These are phyloP conservation scores for Dipodomys ordii DNA, from an alignment of 2,113 vertebrate species.

Conservation along the genomic window DNA sequence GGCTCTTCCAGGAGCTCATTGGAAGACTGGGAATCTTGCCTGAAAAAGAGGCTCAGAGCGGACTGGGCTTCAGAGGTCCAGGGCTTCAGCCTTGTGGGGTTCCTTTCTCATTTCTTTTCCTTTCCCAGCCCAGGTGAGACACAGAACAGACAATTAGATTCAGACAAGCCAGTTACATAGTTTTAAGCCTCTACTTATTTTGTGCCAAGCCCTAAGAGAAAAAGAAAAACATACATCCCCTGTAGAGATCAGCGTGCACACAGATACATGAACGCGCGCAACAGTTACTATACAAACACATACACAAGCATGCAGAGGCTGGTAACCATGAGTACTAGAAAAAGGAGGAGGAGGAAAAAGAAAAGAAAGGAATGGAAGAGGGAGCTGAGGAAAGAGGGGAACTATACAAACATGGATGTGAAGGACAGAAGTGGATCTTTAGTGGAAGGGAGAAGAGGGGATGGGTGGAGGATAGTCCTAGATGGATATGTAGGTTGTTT, in stretches of 20 bases:
- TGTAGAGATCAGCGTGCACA: background rate
- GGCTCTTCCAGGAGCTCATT: background rate
- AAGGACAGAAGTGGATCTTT: background rate
- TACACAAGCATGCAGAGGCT: background rate
- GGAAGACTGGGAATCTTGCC: background rate
- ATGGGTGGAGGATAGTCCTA: background rate
- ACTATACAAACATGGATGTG: background rate
- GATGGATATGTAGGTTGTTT: background rate
- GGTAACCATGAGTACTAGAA: background rate
- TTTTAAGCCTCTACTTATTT: background rate
- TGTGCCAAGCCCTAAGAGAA: background rate
- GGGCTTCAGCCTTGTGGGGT: background rate
- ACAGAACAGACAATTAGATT: background rate
- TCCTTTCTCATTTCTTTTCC: background rate
- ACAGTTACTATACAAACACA: background rate
- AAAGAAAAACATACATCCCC: background rate
- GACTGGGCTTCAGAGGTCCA: background rate
- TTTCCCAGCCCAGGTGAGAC: background rate
- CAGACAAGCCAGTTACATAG: background rate
- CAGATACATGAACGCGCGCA: background rate
- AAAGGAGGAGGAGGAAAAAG: background rate
- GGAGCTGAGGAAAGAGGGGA: background rate
- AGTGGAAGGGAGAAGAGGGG: background rate
- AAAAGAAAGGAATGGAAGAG: background rate
- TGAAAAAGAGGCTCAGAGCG: background rate